Base-by-base conservation (phyloP, 2,888 invertebrate species). In the Gasteruption jaculator region DNA sequence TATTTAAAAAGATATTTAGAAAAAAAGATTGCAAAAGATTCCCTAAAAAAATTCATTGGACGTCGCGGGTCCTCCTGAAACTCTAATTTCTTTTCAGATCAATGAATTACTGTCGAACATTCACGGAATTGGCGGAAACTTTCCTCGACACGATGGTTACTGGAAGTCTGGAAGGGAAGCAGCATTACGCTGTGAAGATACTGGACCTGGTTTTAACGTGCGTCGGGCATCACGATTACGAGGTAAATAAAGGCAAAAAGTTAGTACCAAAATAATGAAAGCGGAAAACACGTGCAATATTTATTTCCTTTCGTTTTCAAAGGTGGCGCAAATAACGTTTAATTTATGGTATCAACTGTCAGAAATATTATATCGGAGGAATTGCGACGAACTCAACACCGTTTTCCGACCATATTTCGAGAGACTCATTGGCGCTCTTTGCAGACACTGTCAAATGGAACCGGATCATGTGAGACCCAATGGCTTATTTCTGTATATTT, bases 191-290 rank as follows among this genome's bases (percentile, higher is more conserved):
- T 1, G 75, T 93, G 48, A 83, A 87, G 65, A 83, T 90, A 3
- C 74, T 99, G 46, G 94, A 97, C 66, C 75, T 95, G 53, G 85
- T 94, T 7, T 75, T 97, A 32, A 83, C 86, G 24, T 94, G 96
- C 72, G 90, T 93, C 7, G 93, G 93, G 0, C 95, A 97, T 75
- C 94, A 95, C 72, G 95, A 97, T 70, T 97, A 94, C 74, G 94
- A 96, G 80, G 92, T 94, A 57, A 83, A 83, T 32, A n/a, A n/a
- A n/a, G n/a, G n/a, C n/a, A n/a, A n/a, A 19, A 30, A 24, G 19
- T 35, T 25, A 14, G 29, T n/a, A 24, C 19, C n/a, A n/a, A n/a
- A n/a, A n/a, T n/a, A n/a, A n/a, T n/a, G n/a, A n/a, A n/a, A n/a
- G n/a, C n/a, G n/a, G n/a, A n/a, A n/a, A n/a, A n/a, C n/a, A n/a